Evolutionary conservation across 1,140 invertebrate species (phyloP).

Genomic region (Oncopodura yosiiana): DNA sequence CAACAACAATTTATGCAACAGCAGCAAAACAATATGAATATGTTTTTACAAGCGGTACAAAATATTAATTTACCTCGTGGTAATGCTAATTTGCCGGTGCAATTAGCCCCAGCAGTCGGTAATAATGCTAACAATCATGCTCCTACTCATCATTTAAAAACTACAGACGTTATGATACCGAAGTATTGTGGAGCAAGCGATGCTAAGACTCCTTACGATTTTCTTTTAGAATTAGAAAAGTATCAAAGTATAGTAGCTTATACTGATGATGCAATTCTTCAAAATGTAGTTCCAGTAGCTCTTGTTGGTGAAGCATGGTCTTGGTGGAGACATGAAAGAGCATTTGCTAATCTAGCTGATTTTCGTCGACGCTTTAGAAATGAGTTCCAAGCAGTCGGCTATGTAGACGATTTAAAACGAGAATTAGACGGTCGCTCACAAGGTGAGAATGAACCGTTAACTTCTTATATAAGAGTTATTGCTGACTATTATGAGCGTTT

Average conservation of each 20-base stretch:
- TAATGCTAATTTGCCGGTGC: no score
- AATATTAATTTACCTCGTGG: no score
- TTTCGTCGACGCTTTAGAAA: not conserved
- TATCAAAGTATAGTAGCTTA: not conserved
- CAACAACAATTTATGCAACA: no score
- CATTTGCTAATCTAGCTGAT: not conserved
- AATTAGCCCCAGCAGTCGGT: no score
- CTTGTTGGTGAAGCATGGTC: slow-evolving; percentile 3
- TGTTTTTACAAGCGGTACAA: no score
- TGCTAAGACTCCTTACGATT: not conserved
- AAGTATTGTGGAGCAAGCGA: not conserved
- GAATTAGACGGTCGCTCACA: slow-evolving; percentile 12
- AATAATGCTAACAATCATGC: no score
- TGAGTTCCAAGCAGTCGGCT: slow-evolving; percentile 12
- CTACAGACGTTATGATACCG: slow-evolving; percentile 14
- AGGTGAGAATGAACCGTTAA: slow-evolving; percentile 5
- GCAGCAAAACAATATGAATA: no score
- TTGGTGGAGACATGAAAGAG: not conserved
- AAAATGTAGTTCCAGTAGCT: slow-evolving; percentile 6
- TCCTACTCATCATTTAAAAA: no score
- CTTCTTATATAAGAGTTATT: slow-evolving; percentile 13
- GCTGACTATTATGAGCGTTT: slow-evolving; percentile 6
- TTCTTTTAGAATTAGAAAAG: slow-evolving; percentile 6
- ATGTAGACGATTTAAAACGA: not conserved
- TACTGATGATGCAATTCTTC: not conserved